phyloP scores from a whole-genome alignment of 2,888 invertebrate genomes.

The Epinotia demarniana region DNA sequence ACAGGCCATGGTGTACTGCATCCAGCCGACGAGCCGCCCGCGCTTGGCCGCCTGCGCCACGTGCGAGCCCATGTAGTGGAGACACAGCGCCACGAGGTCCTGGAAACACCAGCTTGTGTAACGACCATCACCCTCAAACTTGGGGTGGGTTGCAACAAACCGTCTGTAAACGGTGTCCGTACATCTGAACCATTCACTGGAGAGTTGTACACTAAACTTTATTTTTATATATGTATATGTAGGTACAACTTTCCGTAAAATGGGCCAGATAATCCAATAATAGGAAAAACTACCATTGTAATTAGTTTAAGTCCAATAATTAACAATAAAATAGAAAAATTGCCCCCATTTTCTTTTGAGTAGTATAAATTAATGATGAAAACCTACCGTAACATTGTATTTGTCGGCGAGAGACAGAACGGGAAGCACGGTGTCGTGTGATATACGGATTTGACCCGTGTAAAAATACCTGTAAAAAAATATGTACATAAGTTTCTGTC shows the following conservation, averaged over 20 bases:
- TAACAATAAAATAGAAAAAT: no score
- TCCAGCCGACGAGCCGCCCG: constrained; percentile 94
- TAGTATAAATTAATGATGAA: not conserved
- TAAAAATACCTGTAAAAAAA: constrained; percentile 87
- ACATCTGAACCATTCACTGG: no score
- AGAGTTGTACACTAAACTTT: no score
- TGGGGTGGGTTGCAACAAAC: no score
- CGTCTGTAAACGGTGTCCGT: no score
- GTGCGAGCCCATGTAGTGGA: constrained; percentile 94
- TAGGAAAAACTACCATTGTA: no score
- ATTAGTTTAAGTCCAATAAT: no score
- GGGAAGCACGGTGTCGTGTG: constrained; percentile 93
- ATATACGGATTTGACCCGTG: constrained; percentile 95
- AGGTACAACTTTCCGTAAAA: no score
- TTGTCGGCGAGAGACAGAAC: constrained; percentile 96
- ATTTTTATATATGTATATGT: no score
- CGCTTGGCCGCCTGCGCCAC: constrained; percentile 93
- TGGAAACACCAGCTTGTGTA: constrained; percentile 55
- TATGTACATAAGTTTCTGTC: not conserved
- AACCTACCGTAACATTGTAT: constrained; percentile 93
- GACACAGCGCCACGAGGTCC: constrained; percentile 93
- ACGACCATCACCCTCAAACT: not conserved
- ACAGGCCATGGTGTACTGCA: constrained; percentile 94
- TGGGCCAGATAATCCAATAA: no score
- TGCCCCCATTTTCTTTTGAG: no score